Evolutionary conservation across 2,888 invertebrate species (phyloP), one percentile per base, ranked within the genome.

Genomic region (Loripinus fragilis): DNA sequence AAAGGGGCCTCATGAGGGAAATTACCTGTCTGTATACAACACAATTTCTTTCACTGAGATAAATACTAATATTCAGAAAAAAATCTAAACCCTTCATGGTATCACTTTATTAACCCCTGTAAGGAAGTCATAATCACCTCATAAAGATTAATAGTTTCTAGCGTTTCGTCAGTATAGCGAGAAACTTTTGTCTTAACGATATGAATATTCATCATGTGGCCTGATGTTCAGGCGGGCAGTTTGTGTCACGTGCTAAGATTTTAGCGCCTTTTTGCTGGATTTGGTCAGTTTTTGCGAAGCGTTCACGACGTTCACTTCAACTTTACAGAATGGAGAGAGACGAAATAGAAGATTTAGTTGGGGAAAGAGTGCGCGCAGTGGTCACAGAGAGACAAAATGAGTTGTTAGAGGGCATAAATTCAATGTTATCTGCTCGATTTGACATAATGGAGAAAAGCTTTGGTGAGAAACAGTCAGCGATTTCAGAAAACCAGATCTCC

Each of bases 141-240:
- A n/a, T n/a, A n/a, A n/a, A n/a, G n/a, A n/a, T n/a, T 52, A 52
- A 52, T 52, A 52, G 52, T 52, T 52, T 52, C 52, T 52, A 5
- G 52, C 52, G 52, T 52, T 52, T 52, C 52, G 52, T 23, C 52
- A 52, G 52, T 52, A 52, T 52, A 52, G 52, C 52, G 52, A 52
- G 52, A 52, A 52, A 52, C 52, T 52, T 23, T 52, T 52, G 52
- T 52, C 52, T 52, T 52, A 52, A 25, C 25, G 52, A 25, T 52
- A 23, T 52, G 52, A 52, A 45, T 45, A 45, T 45, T 45, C 45
- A 45, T 45, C 25, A 25, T 23, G 23, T 52, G 52, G 52, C 25
- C 52, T 25, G 25, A 25, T 52, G 52, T 23, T 52, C 52, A 52
- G 15, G 25, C 25, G 52, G 52, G 12, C 52, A 52, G 52, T 52